Conservation (phyloP, 2,888 invertebrate species). For the Theodoxus fluviatilis region DNA sequence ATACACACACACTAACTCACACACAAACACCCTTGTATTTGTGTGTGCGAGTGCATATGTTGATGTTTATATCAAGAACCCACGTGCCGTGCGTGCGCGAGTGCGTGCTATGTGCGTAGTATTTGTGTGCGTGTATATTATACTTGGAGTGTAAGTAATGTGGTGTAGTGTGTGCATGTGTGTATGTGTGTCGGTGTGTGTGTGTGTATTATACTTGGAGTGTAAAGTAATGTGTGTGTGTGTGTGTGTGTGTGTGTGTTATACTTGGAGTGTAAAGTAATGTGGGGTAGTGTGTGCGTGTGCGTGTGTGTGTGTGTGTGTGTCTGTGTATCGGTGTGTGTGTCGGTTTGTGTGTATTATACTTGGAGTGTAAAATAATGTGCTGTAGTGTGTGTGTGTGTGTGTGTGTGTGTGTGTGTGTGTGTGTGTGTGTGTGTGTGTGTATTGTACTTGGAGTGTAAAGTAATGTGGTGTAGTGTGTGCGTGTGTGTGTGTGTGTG, state of each 20-base stretch:
- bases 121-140: too few relatives aligned
- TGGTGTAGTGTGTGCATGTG: not conserved
- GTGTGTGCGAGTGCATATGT: too few relatives aligned
- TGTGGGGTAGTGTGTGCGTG: too few relatives aligned
- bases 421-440: slow-evolving; percentile 1
- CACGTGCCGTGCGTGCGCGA: too few relatives aligned
- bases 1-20: too few relatives aligned
- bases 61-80: too few relatives aligned
- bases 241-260: too few relatives aligned
- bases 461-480: not conserved
- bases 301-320: slow-evolving; percentile 12
- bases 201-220: too few relatives aligned
- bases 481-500: not conserved
- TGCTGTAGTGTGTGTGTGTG: not conserved
- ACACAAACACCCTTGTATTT: too few relatives aligned
- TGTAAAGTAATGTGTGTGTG: not conserved
- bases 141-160: too few relatives aligned
- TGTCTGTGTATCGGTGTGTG: slow-evolving; percentile 3
- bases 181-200: not conserved
- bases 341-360: not conserved
- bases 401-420: slow-evolving; percentile 1
- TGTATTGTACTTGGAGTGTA: slow-evolving; percentile 8
- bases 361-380: not conserved
- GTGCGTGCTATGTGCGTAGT: too few relatives aligned
- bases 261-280: not conserved